These are phyloP conservation scores for Deroptyus accipitrinus DNA, from an alignment of 2,113 vertebrate genomes.

Conservation along the genomic window DNA sequence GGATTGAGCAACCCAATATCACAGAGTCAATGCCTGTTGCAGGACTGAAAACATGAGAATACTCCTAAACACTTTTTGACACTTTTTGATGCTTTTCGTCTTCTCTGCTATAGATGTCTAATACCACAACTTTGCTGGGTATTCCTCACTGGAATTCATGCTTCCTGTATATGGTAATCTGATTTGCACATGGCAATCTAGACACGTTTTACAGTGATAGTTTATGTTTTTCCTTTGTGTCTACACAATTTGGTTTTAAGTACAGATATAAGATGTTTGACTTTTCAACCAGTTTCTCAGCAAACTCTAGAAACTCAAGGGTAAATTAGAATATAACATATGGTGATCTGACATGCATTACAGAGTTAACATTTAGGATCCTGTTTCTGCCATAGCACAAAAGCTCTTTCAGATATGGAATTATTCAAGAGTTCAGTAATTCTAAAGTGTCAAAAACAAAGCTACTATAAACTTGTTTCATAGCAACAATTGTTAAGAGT, in stretches of 20 bases:
- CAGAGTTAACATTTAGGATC: background rate
- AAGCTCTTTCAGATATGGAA: background rate
- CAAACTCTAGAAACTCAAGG: background rate
- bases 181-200: background rate
- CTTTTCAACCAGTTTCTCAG: background rate
- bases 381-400: background rate
- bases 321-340: background rate
- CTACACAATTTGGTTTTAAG: background rate
- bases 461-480: background rate
- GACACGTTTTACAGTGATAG: background rate
- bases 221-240: background rate
- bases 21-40: background rate
- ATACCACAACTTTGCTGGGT: background rate
- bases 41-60: background rate
- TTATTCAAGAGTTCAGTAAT: background rate
- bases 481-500: background rate
- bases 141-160: background rate
- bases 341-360: background rate
- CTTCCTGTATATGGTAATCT: constrained; percentile 12
- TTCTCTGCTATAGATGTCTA: background rate
- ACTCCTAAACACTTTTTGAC: background rate
- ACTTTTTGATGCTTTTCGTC: background rate
- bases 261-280: background rate
- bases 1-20: background rate
- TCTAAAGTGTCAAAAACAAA: background rate